Conservation (phyloP, 2,113 vertebrate genomes). For the Hemiprocne comata region DNA sequence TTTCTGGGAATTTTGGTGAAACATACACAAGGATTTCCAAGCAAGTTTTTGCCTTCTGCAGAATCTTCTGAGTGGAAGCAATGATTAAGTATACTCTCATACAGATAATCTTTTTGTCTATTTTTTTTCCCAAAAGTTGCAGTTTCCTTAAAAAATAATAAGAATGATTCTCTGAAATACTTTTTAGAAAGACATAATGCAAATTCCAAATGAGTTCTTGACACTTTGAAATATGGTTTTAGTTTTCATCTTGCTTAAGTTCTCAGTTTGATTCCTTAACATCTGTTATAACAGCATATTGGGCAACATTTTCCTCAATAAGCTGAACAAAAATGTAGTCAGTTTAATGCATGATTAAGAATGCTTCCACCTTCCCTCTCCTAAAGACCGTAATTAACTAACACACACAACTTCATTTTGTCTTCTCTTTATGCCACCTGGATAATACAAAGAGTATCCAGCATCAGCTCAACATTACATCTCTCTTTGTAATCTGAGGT, state of each 20-base stretch:
- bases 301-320: constrained; percentile 4
- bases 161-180: neutral
- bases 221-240: constrained; percentile 8
- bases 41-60: neutral
- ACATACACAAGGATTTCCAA: neutral
- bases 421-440: neutral
- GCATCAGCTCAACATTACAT: neutral
- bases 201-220: neutral
- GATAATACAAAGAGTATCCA: neutral
- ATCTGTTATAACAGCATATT: neutral
- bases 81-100: neutral
- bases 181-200: neutral
- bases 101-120: neutral
- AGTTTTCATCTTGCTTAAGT: neutral
- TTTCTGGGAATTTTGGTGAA: neutral
- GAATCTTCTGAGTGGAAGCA: neutral
- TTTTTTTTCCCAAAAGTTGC: neutral
- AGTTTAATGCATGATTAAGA: neutral
- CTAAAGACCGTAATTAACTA: neutral
- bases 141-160: neutral
- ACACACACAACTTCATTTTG: neutral
- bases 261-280: neutral
- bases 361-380: neutral
- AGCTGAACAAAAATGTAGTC: neutral
- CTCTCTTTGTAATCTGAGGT: neutral